A percentile compares a stretch with the other conserved stretches of the same genome.
phyloP scores from a whole-genome alignment of 2,797 vertebrate genomes.

The Sebastolobus altivelis region DNA sequence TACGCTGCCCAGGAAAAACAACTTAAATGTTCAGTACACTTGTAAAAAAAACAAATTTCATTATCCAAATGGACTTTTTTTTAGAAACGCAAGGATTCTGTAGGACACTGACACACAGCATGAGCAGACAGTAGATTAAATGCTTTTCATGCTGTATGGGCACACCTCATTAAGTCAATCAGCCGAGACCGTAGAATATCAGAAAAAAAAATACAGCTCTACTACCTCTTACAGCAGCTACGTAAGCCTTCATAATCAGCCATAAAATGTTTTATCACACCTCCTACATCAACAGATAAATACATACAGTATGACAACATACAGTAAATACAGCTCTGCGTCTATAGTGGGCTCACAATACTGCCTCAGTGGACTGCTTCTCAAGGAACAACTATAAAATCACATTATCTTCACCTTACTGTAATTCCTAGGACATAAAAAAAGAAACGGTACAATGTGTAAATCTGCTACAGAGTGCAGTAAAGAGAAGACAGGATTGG shows the following conservation, averaged over 20 bases:
- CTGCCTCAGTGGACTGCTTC: slow-evolving; percentile 29
- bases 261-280: slow-evolving; percentile 70
- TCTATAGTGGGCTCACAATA: slow-evolving; percentile 34
- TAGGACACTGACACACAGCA: slow-evolving; percentile 12
- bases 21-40: neutral
- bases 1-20: neutral
- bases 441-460: neutral
- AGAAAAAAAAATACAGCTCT: slow-evolving; percentile 45
- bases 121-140: slow-evolving; percentile 42
- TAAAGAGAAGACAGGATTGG: neutral
- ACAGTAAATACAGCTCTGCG: slow-evolving; percentile 49
- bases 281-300: slow-evolving; percentile 65
- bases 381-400: slow-evolving; percentile 45
- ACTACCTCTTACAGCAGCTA: slow-evolving; percentile 36
- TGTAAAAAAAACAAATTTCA: neutral
- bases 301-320: slow-evolving; percentile 51
- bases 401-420: neutral
- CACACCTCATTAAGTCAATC: slow-evolving; percentile 68
- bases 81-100: neutral
- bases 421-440: slow-evolving; percentile 12
- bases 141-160: slow-evolving; percentile 42
- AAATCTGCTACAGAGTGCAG: slow-evolving; percentile 7
- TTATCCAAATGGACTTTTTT: neutral
- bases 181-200: slow-evolving; percentile 42
- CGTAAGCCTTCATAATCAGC: slow-evolving; percentile 64